Evolutionary conservation across 2,113 vertebrate species (phyloP).

Genomic region (Dromiciops gliroides): DNA sequence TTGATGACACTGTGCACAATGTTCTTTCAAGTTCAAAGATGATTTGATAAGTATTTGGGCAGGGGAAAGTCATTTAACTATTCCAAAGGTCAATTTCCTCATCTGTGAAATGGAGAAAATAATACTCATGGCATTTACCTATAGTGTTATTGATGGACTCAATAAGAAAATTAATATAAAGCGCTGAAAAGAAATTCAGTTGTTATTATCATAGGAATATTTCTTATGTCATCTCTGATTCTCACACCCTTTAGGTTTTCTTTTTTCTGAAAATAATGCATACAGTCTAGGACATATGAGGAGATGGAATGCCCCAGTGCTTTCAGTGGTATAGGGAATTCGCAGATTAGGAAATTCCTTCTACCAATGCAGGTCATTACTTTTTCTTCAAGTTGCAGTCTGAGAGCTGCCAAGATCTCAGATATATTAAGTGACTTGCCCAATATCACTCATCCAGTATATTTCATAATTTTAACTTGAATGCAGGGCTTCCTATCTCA

Average conservation of each 20-base stretch:
- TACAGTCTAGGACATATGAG: background rate
- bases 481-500: background rate
- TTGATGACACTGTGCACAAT: too few relatives aligned
- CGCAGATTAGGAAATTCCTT: background rate
- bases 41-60: too few relatives aligned
- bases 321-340: background rate
- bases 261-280: conserved; percentile 3
- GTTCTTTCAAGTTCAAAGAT: too few relatives aligned
- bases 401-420: background rate
- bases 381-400: background rate
- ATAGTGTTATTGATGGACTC: background rate
- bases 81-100: background rate
- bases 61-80: background rate
- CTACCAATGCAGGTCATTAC: background rate
- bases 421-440: background rate
- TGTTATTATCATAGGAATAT: background rate
- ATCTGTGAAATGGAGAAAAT: background rate
- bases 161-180: background rate
- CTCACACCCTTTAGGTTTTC: background rate
- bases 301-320: background rate
- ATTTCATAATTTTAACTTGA: background rate
- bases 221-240: background rate
- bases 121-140: background rate
- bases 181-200: background rate
- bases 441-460: background rate